These are phyloP conservation scores for Acanthopleura granulata DNA, from an alignment of 2,888 invertebrate genomes.

Conservation along the genomic window DNA sequence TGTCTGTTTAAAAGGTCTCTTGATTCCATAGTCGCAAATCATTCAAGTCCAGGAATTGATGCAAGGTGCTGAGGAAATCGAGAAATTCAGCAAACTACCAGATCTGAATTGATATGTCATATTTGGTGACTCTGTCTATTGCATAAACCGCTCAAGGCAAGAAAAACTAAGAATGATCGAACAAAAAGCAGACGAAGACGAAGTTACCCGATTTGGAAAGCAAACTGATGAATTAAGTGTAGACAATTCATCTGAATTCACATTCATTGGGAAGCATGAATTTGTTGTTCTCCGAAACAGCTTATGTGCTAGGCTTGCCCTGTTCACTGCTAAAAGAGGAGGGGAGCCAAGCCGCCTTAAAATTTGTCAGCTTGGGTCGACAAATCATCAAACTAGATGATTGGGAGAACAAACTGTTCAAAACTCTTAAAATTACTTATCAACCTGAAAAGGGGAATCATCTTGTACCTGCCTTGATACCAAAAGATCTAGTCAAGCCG, in stretches of 20 bases:
- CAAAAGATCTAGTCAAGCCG: neutral
- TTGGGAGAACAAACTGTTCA: conserved; percentile 1
- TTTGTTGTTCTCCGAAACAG: neutral
- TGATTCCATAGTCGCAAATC: neutral
- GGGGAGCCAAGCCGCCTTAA: conserved; percentile 29
- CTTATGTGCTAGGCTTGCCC: conserved; percentile 20
- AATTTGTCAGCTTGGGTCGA: conserved; percentile 22
- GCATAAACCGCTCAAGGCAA: neutral
- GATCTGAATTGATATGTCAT: neutral
- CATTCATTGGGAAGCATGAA: neutral
- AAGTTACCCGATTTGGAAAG: neutral
- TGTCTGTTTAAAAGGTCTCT: neutral
- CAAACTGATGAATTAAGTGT: neutral
- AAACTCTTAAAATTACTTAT: neutral
- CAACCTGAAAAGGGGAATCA: conserved; percentile 6
- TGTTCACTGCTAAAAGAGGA: conserved; percentile 28
- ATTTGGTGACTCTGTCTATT: neutral
- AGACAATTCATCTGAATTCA: neutral
- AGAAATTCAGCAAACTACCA: neutral
- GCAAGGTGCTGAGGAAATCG: neutral
- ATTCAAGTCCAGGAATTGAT: neutral
- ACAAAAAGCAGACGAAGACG: neutral
- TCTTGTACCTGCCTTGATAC: neutral
- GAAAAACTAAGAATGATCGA: neutral
- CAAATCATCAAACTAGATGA: neutral